Percentiles rank a stretch among this genome's conserved stretches.
Evolutionary conservation across 2,888 invertebrate genomes (phyloP).

Genomic region (Nephrotoma flavescens): DNA sequence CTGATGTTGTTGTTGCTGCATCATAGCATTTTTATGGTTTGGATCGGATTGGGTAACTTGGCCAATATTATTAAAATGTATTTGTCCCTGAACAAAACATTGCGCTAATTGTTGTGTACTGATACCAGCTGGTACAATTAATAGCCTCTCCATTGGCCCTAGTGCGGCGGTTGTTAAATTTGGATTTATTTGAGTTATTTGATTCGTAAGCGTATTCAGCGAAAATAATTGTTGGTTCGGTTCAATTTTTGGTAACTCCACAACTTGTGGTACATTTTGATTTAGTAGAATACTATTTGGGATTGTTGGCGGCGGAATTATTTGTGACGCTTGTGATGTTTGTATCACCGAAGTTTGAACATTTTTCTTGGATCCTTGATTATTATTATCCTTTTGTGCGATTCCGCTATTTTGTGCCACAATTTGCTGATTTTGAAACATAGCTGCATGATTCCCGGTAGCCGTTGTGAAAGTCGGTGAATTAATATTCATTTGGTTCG

Average conservation of each 20-base stretch:
- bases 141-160: conserved; percentile 28
- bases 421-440: neutral
- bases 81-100: conserved; percentile 29
- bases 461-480: neutral
- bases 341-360: neutral
- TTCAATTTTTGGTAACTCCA: conserved; percentile 29
- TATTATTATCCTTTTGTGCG: neutral
- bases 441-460: neutral
- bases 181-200: conserved; percentile 31
- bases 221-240: conserved; percentile 31
- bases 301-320: neutral
- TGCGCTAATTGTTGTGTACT: conserved; percentile 32
- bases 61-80: conserved; percentile 32
- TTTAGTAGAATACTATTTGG: conserved; percentile 11
- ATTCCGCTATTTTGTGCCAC: neutral
- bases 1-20: conserved; percentile 9
- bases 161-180: conserved; percentile 29
- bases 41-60: conserved; percentile 14
- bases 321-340: neutral
- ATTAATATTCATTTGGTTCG: neutral
- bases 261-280: conserved; percentile 22
- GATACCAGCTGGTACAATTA: conserved; percentile 32
- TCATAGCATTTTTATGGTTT: neutral
- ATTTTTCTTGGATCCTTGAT: neutral
- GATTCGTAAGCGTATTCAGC: conserved; percentile 30